Evolutionary conservation across 2,888 invertebrate species (phyloP).

Genomic region (Drosophila picticornis): DNA sequence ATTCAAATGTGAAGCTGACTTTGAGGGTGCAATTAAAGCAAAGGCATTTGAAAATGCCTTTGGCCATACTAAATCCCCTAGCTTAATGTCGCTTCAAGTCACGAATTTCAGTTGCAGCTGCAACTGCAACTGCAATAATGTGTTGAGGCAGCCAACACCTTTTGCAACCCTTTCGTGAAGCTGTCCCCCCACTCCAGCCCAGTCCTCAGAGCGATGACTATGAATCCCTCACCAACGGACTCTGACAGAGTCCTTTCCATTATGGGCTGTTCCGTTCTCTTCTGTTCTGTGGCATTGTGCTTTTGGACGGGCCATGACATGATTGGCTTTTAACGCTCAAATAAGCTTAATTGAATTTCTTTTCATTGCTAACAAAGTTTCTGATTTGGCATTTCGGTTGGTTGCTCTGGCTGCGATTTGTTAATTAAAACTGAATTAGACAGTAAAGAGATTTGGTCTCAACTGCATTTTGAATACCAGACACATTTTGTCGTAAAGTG

Average conservation of each 20-base stretch:
- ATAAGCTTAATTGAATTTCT: constrained; percentile 85
- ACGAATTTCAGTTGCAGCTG: constrained; percentile 42
- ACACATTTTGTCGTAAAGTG: not conserved
- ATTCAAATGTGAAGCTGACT: constrained; percentile 22
- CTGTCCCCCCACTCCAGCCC: constrained; percentile 37
- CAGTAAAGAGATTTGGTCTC: constrained; percentile 37
- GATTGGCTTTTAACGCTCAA: constrained; percentile 86
- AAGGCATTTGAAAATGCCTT: constrained; percentile 74
- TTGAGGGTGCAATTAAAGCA: constrained; percentile 61
- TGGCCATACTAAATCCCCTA: constrained; percentile 60
- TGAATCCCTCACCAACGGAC: constrained; percentile 7
- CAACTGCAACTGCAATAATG: constrained; percentile 39
- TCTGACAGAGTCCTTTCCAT: constrained; percentile 22
- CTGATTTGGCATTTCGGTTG: constrained; percentile 44
- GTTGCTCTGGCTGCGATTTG: constrained; percentile 63
- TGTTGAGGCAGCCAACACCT: constrained; percentile 75
- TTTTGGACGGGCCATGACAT: constrained; percentile 68
- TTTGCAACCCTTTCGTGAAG: constrained; percentile 66
- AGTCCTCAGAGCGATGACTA: constrained; percentile 22
- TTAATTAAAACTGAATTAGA: constrained; percentile 81
- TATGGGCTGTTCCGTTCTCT: constrained; percentile 19
- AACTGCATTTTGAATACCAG: not conserved
- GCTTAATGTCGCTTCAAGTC: constrained; percentile 66
- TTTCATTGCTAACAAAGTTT: constrained; percentile 79
- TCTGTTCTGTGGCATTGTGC: constrained; percentile 63